These are phyloP conservation scores for Ciconia boyciana DNA, from an alignment of 2,113 vertebrate species.

Conservation along the genomic window DNA sequence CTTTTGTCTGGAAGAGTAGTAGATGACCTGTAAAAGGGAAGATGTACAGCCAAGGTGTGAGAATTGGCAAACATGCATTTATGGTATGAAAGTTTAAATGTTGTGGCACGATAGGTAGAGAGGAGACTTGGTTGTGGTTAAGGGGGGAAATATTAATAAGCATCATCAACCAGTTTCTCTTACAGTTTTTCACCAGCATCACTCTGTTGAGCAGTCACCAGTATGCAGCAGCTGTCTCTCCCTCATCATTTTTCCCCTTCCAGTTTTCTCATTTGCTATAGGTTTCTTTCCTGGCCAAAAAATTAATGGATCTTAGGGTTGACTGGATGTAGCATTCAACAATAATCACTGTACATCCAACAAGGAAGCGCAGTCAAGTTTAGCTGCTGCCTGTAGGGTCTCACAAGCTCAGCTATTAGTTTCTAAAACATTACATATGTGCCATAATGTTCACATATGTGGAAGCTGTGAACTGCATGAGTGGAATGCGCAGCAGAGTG, in stretches of 20 bases:
- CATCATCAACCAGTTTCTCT: background rate
- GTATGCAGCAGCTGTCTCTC: background rate
- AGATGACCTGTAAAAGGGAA: background rate
- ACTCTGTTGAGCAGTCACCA: background rate
- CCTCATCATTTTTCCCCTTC: background rate
- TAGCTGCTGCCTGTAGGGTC: background rate
- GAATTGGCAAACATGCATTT: background rate
- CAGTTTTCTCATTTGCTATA: background rate
- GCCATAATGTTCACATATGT: background rate
- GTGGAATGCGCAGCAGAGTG: background rate
- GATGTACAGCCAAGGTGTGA: background rate
- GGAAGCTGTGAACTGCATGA: slow-evolving; percentile 5
- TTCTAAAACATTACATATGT: slow-evolving; percentile 10
- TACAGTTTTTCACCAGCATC: background rate
- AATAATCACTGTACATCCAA: background rate
- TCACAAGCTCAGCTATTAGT: background rate
- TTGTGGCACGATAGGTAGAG: background rate
- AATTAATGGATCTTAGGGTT: background rate
- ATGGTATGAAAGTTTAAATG: background rate
- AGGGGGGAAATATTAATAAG: background rate
- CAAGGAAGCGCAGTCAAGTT: background rate
- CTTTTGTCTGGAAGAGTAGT: background rate
- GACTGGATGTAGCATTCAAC: background rate
- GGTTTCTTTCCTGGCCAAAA: background rate
- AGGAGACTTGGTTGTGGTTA: background rate